Percentiles rank a stretch among this genome's conserved stretches.
Conservation (phyloP, 2,113 vertebrate species). For the Tauraco erythrolophus region DNA sequence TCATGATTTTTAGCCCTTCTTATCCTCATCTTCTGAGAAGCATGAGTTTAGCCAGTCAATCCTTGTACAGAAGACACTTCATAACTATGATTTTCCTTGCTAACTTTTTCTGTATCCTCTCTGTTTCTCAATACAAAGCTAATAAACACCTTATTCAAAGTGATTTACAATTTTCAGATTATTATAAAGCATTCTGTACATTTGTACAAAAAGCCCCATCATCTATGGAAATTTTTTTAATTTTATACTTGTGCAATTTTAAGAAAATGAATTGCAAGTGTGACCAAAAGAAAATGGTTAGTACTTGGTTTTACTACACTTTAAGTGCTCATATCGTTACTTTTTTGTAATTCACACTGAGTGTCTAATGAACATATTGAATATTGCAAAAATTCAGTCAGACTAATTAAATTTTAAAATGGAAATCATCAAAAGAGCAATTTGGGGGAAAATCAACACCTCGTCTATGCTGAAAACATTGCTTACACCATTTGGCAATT, state of each 20-base stretch:
- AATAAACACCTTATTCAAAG: neutral
- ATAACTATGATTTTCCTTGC: neutral
- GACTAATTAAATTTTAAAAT: neutral
- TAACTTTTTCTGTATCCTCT: neutral
- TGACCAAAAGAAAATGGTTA: neutral
- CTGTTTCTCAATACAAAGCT: neutral
- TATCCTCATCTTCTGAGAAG: neutral
- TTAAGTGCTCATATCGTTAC: neutral
- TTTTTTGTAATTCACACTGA: neutral
- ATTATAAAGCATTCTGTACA: neutral
- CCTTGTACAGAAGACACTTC: neutral
- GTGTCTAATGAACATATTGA: neutral
- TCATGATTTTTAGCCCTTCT: neutral
- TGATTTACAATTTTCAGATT: neutral
- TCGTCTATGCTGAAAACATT: neutral
- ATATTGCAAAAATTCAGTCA: neutral
- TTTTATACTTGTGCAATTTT: neutral
- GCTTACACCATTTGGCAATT: neutral
- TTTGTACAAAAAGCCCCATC: fast-evolving
- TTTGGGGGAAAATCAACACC: neutral
- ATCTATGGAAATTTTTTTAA: neutral
- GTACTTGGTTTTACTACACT: neutral
- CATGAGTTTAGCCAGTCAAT: neutral
- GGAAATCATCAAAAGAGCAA: neutral
- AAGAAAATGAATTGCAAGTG: neutral